Evolutionary conservation across 92 coral and sea anemone species (phyloP).

Genomic region (Porites divaricata): DNA sequence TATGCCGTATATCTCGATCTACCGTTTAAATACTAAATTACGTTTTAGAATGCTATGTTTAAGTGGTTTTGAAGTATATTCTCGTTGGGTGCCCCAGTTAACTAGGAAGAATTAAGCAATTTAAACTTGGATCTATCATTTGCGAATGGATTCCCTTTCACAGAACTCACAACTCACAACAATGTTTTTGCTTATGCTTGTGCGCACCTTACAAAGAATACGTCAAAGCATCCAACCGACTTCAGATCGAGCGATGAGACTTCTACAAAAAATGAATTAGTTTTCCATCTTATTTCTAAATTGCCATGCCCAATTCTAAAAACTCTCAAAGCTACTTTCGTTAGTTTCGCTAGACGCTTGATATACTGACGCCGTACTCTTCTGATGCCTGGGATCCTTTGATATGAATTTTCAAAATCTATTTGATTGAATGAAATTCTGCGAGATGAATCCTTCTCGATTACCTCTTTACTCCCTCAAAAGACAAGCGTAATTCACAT

Average conservation of each 20-base stretch:
- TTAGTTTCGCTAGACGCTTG: neutral
- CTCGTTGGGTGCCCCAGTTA: too few relatives aligned
- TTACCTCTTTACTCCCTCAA: neutral
- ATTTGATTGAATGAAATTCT: neutral
- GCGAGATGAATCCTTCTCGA: neutral
- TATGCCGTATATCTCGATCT: too few relatives aligned
- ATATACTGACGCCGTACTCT: neutral
- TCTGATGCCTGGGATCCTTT: neutral
- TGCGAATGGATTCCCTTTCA: neutral
- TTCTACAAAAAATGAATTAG: neutral
- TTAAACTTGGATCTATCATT: constrained; percentile 4
- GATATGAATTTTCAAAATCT: neutral
- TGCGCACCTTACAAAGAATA: neutral
- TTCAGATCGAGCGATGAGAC: neutral
- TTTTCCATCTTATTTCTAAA: neutral
- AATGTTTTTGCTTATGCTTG: neutral
- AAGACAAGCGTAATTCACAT: neutral
- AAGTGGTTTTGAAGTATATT: neutral
- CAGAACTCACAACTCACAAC: neutral
- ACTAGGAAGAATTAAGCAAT: neutral
- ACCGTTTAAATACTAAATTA: neutral
- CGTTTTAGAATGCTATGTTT: neutral
- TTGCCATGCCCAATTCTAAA: neutral
- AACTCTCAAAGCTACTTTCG: too few relatives aligned
- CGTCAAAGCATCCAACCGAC: neutral